Conservation (phyloP, 1,140 invertebrate genomes). For the Whitmania pigra region DNA sequence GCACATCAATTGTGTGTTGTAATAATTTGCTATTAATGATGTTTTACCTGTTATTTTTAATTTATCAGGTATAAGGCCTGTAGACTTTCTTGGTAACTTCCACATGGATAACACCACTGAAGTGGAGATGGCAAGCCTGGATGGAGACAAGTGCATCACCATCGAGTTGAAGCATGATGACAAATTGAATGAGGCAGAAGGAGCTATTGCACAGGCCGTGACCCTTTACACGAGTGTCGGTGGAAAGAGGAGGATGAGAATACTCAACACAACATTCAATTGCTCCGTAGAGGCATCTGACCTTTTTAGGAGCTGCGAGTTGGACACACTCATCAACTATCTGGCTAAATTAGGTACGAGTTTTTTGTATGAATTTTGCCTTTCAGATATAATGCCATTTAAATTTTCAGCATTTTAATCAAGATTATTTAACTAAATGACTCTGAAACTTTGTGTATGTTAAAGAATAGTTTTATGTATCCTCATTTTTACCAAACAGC, state of each 20-base stretch:
- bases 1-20: no score
- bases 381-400: no score
- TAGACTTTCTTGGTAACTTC: slow-evolving; percentile 92
- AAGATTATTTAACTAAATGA: no score
- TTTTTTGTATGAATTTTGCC: no score
- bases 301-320: slow-evolving; percentile 77
- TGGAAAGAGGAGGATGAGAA: slow-evolving; percentile 74
- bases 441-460: no score
- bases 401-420: no score
- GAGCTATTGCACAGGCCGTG: slow-evolving; percentile 52
- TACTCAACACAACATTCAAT: slow-evolving; percentile 81
- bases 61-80: slow-evolving; percentile 67
- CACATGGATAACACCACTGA: slow-evolving; percentile 97
- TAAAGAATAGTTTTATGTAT: not conserved
- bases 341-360: slow-evolving; percentile 54
- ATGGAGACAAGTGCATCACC: slow-evolving; percentile 69
- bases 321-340: slow-evolving; percentile 86
- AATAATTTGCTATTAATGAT: no score
- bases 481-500: slow-evolving; percentile 30
- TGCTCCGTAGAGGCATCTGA: slow-evolving; percentile 82
- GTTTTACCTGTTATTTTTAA: no score
- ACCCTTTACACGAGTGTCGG: slow-evolving; percentile 81
- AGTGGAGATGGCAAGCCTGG: slow-evolving; percentile 81
- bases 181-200: slow-evolving; percentile 73
- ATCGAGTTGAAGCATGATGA: slow-evolving; percentile 98